Percentiles rank a stretch among this genome's conserved stretches.
Conservation (phyloP, 2,113 vertebrate genomes). For the Atlantisia rogersi region DNA sequence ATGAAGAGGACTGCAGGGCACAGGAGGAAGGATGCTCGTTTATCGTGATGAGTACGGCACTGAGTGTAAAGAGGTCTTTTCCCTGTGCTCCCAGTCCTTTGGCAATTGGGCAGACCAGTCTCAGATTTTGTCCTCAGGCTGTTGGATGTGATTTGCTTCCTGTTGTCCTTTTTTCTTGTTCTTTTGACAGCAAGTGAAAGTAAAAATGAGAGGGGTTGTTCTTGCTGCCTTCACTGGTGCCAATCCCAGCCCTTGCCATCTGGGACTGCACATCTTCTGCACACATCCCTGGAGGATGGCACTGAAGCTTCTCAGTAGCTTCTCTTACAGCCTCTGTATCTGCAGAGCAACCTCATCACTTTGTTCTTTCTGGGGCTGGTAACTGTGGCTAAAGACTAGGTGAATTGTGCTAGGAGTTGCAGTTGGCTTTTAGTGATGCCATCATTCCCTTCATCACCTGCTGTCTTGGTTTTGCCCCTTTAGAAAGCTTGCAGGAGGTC, state of each 20-base stretch:
- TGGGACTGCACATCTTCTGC: background rate
- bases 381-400: background rate
- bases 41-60: accelerated
- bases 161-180: background rate
- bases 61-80: background rate
- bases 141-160: background rate
- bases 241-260: background rate
- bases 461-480: background rate
- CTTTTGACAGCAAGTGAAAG: background rate
- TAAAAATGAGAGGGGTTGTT: background rate
- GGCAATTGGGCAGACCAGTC: background rate
- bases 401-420: background rate
- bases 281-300: background rate
- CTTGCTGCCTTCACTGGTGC: background rate
- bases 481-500: background rate
- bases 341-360: background rate
- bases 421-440: background rate
- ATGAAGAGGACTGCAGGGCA: background rate
- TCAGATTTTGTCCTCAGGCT: background rate
- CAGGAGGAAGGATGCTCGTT: background rate
- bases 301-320: background rate
- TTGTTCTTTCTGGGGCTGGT: background rate
- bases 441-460: background rate
- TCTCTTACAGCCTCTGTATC: background rate
- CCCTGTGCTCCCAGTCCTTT: background rate